These are phyloP conservation scores for Maconellicoccus hirsutus DNA, from an alignment of 1,140 invertebrate genomes.

Conservation along the genomic window DNA sequence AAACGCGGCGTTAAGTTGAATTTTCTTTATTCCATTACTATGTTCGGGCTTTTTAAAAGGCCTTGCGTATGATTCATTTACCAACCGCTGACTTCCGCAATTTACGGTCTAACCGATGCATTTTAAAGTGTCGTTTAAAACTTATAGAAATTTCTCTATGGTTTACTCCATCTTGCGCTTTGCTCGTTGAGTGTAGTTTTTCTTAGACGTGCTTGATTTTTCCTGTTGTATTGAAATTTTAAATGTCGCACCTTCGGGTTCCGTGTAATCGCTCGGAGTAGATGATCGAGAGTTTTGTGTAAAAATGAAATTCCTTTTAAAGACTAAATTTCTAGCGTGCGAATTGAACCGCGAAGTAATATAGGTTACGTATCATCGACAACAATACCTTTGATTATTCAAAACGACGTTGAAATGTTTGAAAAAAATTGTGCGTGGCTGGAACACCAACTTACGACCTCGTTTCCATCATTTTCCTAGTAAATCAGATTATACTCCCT, in stretches of 20 bases:
- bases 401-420: background rate
- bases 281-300: too few relatives aligned
- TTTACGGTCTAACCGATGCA: constrained; percentile 2
- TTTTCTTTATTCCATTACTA: constrained; percentile 12
- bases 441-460: background rate
- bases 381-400: background rate
- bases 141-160: background rate
- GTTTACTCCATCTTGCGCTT: background rate
- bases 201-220: too few relatives aligned
- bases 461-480: background rate
- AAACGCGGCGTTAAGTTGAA: background rate
- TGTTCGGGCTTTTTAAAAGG: constrained; percentile 15
- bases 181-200: too few relatives aligned
- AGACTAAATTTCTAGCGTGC: too few relatives aligned
- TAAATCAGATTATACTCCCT: background rate
- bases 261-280: too few relatives aligned
- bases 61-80: constrained; percentile 17
- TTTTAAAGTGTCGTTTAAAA: constrained; percentile 1
- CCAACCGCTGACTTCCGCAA: background rate
- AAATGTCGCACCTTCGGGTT: too few relatives aligned
- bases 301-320: too few relatives aligned
- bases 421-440: background rate
- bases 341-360: too few relatives aligned
- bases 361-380: too few relatives aligned
- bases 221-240: too few relatives aligned